Base-by-base conservation (phyloP, 2,113 vertebrate species). In the Balaenoptera acutorostrata region DNA sequence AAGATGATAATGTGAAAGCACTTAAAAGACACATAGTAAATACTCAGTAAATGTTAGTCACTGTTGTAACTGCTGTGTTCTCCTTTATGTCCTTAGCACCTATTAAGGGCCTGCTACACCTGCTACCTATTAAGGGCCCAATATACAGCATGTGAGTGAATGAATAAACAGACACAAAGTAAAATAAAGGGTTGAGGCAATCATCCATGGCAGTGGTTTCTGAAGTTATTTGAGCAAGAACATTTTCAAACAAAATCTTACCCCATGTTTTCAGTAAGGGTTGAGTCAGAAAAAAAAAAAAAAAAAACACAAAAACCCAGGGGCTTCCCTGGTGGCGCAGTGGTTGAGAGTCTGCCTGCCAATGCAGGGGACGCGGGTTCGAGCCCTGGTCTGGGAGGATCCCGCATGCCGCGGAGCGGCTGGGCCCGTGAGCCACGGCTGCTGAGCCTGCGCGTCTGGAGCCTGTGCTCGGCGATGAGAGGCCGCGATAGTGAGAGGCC, bases 171-270 rank as follows among this genome's bases (percentile, higher is more conserved):
- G 55, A 44, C 39, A 36, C 36, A 66, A 59, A 88, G 55, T 80
- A 72, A 85, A 90, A 64, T 66, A 66, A 90, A 90, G 44, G 20
- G 5, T 66, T 57, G 41, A 74, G 25, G 36, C 64, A 72, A 55
- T 90, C 29, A 64, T 61, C 39, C 33, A n/a, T 61, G 27, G 68
- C 61, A 74, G 27, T 66, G 29, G 11, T 93, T 96, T 80, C 81
- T 81, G 72, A 90, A 66, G 44, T 86, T 93, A 93, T 36, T 80
- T 80, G 95, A 59, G 66, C 21, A 77, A 92, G 61, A 41, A 77
- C 29, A 52, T 68, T 95, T 96, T 77, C 83, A 92, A 87, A 87
- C 25, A 59, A 91, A 85, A 93, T 80, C 36, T 86, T 33, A 59
- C 14, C 23, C 23, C 57, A n/a, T 66, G 11, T 93, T 63, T 87